phyloP scores from a whole-genome alignment of 2,797 vertebrate species.

The Decapterus maruadsi region DNA sequence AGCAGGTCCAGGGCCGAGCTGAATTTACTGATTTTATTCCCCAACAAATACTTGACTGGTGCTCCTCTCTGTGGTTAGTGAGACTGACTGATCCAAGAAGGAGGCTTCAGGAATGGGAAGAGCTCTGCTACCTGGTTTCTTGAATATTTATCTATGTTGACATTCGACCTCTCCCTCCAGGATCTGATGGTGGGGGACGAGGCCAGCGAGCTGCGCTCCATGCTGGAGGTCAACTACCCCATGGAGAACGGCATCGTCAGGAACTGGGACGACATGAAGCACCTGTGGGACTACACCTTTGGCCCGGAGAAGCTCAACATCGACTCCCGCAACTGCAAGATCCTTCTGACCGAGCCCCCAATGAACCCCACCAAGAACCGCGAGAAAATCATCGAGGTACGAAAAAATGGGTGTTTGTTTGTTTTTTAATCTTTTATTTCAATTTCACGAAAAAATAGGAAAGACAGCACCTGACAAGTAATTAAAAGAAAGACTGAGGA shows the following conservation, averaged over 20 bases:
- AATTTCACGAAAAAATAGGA: too few relatives aligned
- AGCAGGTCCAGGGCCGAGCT: not conserved
- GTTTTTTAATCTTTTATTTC: too few relatives aligned
- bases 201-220: slow-evolving; percentile 89
- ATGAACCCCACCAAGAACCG: slow-evolving; percentile 91
- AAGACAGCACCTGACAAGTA: too few relatives aligned
- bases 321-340: slow-evolving; percentile 87
- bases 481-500: too few relatives aligned
- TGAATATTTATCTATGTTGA: slow-evolving; percentile 16
- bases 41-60: not conserved
- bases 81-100: not conserved
- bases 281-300: slow-evolving; percentile 91
- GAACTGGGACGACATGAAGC: slow-evolving; percentile 91
- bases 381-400: slow-evolving; percentile 86
- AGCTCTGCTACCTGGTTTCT: not conserved
- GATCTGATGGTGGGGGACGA: slow-evolving; percentile 91
- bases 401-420: too few relatives aligned
- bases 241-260: slow-evolving; percentile 91
- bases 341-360: slow-evolving; percentile 88
- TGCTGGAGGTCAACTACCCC: slow-evolving; percentile 90
- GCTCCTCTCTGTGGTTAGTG: not conserved
- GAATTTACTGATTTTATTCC: slow-evolving; percentile 1
- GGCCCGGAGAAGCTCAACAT: slow-evolving; percentile 87
- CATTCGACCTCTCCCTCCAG: slow-evolving; percentile 63
- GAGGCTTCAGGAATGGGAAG: not conserved